Evolutionary conservation across 2,113 vertebrate species (phyloP).

Genomic region (Gavialis gangeticus): DNA sequence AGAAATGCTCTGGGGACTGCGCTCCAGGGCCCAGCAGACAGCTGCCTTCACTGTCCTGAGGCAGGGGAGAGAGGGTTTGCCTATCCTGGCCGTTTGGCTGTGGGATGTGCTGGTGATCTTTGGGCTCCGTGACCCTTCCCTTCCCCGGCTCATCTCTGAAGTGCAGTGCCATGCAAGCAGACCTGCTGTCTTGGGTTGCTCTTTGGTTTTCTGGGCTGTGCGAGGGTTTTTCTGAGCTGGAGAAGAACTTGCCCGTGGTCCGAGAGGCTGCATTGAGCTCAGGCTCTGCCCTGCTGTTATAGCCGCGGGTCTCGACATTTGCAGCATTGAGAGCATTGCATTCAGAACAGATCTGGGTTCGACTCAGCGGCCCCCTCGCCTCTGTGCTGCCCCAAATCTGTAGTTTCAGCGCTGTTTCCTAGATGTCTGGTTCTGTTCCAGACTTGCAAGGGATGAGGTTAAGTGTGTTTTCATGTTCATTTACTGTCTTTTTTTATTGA

Average conservation of each 20-base stretch:
- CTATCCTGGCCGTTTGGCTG: background rate
- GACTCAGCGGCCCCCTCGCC: background rate
- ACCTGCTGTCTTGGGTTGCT: background rate
- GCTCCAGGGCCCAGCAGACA: no score
- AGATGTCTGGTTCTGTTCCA: background rate
- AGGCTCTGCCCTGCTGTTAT: background rate
- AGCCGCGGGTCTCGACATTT: no score
- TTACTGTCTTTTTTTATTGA: background rate
- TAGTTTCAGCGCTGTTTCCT: background rate
- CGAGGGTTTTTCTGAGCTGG: background rate
- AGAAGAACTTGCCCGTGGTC: background rate
- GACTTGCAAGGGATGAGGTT: background rate
- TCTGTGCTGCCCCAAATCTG: no score
- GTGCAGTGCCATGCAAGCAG: background rate
- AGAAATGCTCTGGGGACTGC: no score
- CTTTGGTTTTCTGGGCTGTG: background rate
- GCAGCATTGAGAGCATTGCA: no score
- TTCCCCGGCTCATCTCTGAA: background rate
- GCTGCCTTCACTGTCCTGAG: background rate
- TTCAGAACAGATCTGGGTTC: background rate
- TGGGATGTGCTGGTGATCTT: background rate
- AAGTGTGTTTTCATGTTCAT: background rate
- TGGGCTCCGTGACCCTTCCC: background rate
- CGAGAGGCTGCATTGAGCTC: background rate
- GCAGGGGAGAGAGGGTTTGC: background rate